Percentiles rank a stretch among this genome's conserved stretches.
Conservation (phyloP, 2,113 vertebrate species). For the Micromys minutus region DNA sequence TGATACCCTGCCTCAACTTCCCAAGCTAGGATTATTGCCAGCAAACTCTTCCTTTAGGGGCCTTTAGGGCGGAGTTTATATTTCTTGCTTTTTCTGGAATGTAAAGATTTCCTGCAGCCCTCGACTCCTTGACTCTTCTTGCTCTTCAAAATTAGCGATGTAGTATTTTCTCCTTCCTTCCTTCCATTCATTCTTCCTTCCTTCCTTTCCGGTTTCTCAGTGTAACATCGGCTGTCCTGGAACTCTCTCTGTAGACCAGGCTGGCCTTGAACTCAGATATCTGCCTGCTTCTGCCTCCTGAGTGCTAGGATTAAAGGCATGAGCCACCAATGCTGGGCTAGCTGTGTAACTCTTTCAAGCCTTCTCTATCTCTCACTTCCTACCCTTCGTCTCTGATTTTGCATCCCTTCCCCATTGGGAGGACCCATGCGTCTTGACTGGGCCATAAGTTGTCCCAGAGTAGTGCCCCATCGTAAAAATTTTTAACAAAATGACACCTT, state of each 20-base stretch:
- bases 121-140: too few relatives aligned
- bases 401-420: background rate
- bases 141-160: background rate
- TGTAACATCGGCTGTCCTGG: background rate
- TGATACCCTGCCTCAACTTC: background rate
- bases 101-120: background rate
- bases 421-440: background rate
- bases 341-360: fast-evolving
- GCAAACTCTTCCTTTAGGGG: background rate
- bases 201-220: background rate
- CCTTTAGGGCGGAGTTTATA: background rate
- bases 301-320: background rate
- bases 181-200: too few relatives aligned
- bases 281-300: background rate
- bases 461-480: background rate
- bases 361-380: background rate
- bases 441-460: background rate
- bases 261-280: background rate
- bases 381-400: background rate
- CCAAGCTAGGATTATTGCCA: background rate
- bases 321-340: background rate
- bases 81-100: background rate
- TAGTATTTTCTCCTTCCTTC: too few relatives aligned
- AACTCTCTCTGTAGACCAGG: background rate
- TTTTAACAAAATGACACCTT: background rate